Evolutionary conservation across 2,113 vertebrate genomes (phyloP).

Genomic region (Xerus inauris): DNA sequence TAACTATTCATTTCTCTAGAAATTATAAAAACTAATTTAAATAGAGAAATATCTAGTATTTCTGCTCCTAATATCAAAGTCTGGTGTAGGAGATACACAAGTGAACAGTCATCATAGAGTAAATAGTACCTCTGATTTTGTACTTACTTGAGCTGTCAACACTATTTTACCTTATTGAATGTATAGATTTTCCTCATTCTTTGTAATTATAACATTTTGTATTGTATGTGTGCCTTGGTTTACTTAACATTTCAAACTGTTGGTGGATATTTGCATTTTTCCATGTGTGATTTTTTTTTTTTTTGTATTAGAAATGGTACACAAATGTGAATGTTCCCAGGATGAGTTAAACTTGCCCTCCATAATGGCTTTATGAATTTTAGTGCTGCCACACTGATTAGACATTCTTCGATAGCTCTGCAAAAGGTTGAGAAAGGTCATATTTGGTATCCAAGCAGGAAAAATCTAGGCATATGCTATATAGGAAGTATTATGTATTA

Average conservation of each 20-base stretch:
- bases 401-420: background rate
- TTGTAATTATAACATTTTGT: background rate
- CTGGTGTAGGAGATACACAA: background rate
- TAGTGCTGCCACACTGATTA: background rate
- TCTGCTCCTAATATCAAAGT: background rate
- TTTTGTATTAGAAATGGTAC: background rate
- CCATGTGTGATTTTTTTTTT: background rate
- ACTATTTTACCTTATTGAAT: background rate
- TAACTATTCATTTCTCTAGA: background rate
- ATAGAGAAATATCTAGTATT: background rate
- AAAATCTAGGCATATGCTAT: background rate
- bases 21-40: background rate
- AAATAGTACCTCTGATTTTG: background rate
- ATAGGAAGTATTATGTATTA: background rate
- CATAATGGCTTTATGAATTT: background rate
- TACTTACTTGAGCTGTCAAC: background rate
- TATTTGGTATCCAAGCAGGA: background rate
- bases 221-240: background rate
- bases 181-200: background rate
- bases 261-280: background rate
- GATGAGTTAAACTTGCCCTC: constrained; percentile 5
- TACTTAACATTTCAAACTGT: background rate
- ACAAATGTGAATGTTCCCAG: background rate
- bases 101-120: background rate
- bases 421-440: background rate